Conservation (phyloP, 2,797 vertebrate genomes). For the Chromis chromis region DNA sequence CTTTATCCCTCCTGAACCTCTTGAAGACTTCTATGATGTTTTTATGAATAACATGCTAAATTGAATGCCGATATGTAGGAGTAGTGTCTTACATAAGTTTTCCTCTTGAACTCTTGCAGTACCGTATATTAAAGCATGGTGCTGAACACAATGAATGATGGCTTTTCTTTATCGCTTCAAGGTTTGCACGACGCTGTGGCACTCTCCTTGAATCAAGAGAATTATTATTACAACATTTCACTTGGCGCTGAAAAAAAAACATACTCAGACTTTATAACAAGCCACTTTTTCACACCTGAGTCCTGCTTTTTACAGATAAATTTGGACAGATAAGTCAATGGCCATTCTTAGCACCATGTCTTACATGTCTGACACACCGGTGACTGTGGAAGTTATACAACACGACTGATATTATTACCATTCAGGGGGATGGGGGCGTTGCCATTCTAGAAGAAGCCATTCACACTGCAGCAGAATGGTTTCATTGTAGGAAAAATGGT, state of each 20-base stretch:
- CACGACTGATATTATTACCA: slow-evolving; percentile 9
- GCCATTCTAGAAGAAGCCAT: background rate
- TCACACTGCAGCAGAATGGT: slow-evolving; percentile 23
- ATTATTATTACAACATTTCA: background rate
- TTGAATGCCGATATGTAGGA: background rate
- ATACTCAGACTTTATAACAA: background rate
- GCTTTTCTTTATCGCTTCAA: background rate
- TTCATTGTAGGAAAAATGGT: slow-evolving; percentile 32
- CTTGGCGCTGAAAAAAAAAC: background rate
- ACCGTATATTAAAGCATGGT: slow-evolving; percentile 1
- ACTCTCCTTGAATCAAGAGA: background rate
- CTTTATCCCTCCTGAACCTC: background rate
- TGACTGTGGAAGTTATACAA: slow-evolving; percentile 16
- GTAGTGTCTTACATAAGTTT: background rate
- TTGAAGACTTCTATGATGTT: background rate
- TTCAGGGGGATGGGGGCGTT: slow-evolving; percentile 17
- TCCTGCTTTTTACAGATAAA: background rate
- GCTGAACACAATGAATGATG: background rate
- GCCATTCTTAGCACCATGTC: background rate
- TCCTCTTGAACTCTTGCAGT: background rate
- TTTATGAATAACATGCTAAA: background rate
- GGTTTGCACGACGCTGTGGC: background rate
- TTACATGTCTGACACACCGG: background rate
- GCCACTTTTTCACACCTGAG: too few relatives aligned
- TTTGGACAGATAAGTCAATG: background rate